A percentile compares a stretch with the other conserved stretches of the same genome.
Evolutionary conservation across 1,140 invertebrate genomes (phyloP).

Genomic region (Armadillidium nasatum): DNA sequence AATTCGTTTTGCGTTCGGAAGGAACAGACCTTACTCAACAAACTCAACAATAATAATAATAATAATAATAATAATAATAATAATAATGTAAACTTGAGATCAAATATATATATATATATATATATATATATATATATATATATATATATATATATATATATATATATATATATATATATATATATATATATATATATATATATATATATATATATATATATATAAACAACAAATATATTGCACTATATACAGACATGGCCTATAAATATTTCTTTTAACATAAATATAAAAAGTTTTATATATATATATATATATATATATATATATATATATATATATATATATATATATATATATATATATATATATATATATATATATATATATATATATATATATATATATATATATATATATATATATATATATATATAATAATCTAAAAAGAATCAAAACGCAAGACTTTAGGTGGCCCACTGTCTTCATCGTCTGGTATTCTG

Average conservation of each 20-base stretch:
- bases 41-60: neutral
- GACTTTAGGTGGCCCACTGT: neutral
- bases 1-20: no score
- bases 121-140: neutral
- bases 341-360: neutral
- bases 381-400: neutral
- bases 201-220: no score
- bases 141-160: no score
- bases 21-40: no score
- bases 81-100: neutral
- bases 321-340: slow-evolving; percentile 4
- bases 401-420: slow-evolving; percentile 1
- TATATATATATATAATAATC: neutral
- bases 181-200: no score
- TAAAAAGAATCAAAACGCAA: slow-evolving; percentile 12
- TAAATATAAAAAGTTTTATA: no score
- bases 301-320: neutral
- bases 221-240: no score
- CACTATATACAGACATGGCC: no score
- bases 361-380: neutral
- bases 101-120: slow-evolving; percentile 1
- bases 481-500: neutral
- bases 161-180: no score
- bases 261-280: no score
- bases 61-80: slow-evolving; percentile 9